Evolutionary conservation across 2,888 invertebrate genomes (phyloP), one percentile per base, ranked within the genome.

Genomic region (Brachynemurus nebulosus): DNA sequence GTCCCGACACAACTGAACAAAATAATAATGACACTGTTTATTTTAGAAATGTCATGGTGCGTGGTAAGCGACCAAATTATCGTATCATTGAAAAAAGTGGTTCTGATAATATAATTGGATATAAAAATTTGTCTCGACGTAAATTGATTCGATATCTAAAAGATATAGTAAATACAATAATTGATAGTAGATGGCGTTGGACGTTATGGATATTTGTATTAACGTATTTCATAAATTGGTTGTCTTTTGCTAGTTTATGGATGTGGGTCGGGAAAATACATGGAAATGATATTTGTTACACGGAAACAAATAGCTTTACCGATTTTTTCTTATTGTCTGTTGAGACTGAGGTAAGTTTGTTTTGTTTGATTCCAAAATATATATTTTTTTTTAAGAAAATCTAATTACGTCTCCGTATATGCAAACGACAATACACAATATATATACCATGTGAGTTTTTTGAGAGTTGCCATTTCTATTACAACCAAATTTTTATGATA

Each of bases 241-340:
- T 84, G 17, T 54, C 78, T 9, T 90, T 90, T 58, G 86, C 83
- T 0, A 68, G 74, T 7, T 69, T 86, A 50, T 90, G 86, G 79
- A 86, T 81, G 67, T 66, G 82, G 16, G 76, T 83, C 14, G 80
- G 79, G 55, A 70, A 75, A 0, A 89, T 90, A 57, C 71, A 55
- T 19, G 44, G 74, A 0, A 71, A 73, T 36, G 73, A 77, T n/a
- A 64, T 65, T 0, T 78, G 78, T 50, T 69, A 78, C 23, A 67
- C 66, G 4, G 78, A 78, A 0, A 76, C 76, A 0, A 64, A 68
- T 0, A 71, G 70, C 12, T 78, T 79, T 46, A 72, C 76, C 20
- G 77, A 76, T 0, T 68, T 78, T 47, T 74, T 90, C 47, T 73
- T 90, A 59, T 88, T 90, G 69, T 84, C 86, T 34, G 78, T 91